Percentiles rank a stretch among this genome's conserved stretches.
Conservation (phyloP, 2,113 vertebrate genomes). For the Melanotaenia duboulayi region DNA sequence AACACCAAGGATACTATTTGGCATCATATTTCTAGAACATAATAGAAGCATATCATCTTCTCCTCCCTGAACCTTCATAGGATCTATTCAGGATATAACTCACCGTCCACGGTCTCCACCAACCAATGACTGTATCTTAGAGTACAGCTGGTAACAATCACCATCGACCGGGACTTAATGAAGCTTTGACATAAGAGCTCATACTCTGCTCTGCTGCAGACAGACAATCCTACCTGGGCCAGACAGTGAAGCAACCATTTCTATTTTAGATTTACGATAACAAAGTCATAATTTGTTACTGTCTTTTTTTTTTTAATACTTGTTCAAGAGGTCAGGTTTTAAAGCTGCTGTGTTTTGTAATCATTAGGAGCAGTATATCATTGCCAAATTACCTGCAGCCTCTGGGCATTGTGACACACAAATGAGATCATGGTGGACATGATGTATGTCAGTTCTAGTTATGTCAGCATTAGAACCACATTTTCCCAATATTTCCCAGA, state of each 20-base stretch:
- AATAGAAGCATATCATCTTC: slow-evolving; percentile 44
- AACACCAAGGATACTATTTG: slow-evolving; percentile 29
- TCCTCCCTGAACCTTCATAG: slow-evolving; percentile 71
- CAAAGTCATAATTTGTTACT: slow-evolving; percentile 64
- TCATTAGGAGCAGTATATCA: slow-evolving; percentile 51
- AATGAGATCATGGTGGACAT: slow-evolving; percentile 43
- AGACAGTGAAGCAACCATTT: slow-evolving; percentile 51
- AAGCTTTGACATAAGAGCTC: slow-evolving; percentile 72
- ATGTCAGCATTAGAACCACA: slow-evolving; percentile 19
- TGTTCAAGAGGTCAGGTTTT: slow-evolving; percentile 63
- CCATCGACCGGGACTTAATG: slow-evolving; percentile 58
- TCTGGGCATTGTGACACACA: slow-evolving; percentile 52
- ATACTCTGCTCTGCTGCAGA: slow-evolving; percentile 45
- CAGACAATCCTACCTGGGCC: slow-evolving; percentile 65
- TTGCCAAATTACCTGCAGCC: slow-evolving; percentile 60
- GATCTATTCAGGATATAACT: slow-evolving; percentile 74
- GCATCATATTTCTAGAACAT: slow-evolving; percentile 55
- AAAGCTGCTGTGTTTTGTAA: slow-evolving; percentile 29
- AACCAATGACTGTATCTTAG: slow-evolving; percentile 26
- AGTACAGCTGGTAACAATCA: slow-evolving; percentile 83
- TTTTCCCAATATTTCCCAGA: slow-evolving; percentile 16
- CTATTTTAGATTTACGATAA: slow-evolving; percentile 58
- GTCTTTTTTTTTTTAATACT: slow-evolving; percentile 19
- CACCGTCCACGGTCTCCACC: slow-evolving; percentile 55
- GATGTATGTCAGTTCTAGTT: slow-evolving; percentile 24